Evolutionary conservation across 2,113 vertebrate species (phyloP), one percentile per base, ranked within the genome.

Genomic region (Onychostoma macrolepis): DNA sequence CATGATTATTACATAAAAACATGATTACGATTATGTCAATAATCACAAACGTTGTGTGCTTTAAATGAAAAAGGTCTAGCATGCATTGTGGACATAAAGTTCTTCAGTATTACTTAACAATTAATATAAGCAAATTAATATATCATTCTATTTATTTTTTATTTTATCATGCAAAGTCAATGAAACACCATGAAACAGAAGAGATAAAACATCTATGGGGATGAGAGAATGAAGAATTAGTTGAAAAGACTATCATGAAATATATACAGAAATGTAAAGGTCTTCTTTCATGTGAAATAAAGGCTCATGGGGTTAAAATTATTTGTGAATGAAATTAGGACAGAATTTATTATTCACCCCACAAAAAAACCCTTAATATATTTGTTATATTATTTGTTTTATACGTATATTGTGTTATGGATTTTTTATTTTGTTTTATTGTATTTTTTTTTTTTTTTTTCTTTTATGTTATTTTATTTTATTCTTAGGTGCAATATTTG

Each of bases 221-320:
- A 45, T 43, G 72, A 72, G 19, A 41, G 3, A 67, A 13, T 28
- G n/a, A 71, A 71, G 2, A 69, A 17, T 36, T n/a, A n/a, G n/a
- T n/a, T 43, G 41, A 43, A 43, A 43, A 43, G 0, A 45, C 2
- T 0, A 38, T 48, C 11, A 43, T 43, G 72, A 43, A 75, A 11
- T 43, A 26, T 21, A 75, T 38, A 43, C 19, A 43, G 36, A 43
- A 43, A 41, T 13, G n/a, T 9, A 75, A 75, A 75, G 65, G 36
- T 43, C 38, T 75, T 75, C 72, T 26, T 75, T 75, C 21, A 43
- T 75, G 72, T 38, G 38, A 75, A 74, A 75, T 43, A 43, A 43
- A n/a, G 36, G 9, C 36, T 41, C 36, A n/a, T 43, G 38, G 36
- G 38, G 30, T 72, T 72, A 63, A 63, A 63, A n/a, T 63, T 10